Evolutionary conservation across 2,797 vertebrate species (phyloP).

Genomic region (Remorina albescens): DNA sequence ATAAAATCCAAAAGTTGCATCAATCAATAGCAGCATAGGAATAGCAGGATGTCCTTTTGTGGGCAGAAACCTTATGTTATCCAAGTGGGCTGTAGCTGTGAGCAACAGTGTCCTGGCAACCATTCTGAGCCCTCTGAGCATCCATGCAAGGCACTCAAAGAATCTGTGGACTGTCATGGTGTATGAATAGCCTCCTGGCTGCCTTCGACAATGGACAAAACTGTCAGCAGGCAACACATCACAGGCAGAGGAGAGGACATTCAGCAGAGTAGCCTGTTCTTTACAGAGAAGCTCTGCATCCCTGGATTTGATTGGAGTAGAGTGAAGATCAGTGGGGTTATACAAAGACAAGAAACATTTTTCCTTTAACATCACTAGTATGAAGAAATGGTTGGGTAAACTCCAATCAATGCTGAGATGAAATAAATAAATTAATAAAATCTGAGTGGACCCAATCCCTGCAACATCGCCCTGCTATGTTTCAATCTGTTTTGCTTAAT

Average conservation of each 20-base stretch:
- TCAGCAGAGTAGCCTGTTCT: slow-evolving; percentile 56
- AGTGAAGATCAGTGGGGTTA: slow-evolving; percentile 39
- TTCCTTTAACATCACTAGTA: slow-evolving; percentile 14
- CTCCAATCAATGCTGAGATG: background rate
- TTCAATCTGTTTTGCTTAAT: slow-evolving; percentile 20
- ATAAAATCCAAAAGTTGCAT: slow-evolving; percentile 44
- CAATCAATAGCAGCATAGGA: slow-evolving; percentile 42
- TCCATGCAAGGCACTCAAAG: slow-evolving; percentile 66
- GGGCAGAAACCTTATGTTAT: slow-evolving; percentile 38
- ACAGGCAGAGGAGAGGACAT: slow-evolving; percentile 50
- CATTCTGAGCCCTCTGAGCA: slow-evolving; percentile 47
- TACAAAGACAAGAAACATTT: slow-evolving; percentile 34
- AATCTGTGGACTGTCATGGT: slow-evolving; percentile 73
- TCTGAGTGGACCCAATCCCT: background rate
- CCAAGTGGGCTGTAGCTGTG: slow-evolving; percentile 55
- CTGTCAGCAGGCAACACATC: slow-evolving; percentile 70
- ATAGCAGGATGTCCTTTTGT: slow-evolving; percentile 41
- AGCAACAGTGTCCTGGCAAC: slow-evolving; percentile 70
- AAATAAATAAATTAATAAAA: background rate
- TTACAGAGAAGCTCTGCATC: slow-evolving; percentile 52
- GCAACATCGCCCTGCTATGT: background rate
- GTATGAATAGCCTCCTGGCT: slow-evolving; percentile 61
- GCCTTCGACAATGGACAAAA: slow-evolving; percentile 64
- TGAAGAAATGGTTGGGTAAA: slow-evolving; percentile 37
- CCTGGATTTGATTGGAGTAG: slow-evolving; percentile 50